phyloP scores from a whole-genome alignment of 2,113 vertebrate species.

The Argyrosomus japonicus region DNA sequence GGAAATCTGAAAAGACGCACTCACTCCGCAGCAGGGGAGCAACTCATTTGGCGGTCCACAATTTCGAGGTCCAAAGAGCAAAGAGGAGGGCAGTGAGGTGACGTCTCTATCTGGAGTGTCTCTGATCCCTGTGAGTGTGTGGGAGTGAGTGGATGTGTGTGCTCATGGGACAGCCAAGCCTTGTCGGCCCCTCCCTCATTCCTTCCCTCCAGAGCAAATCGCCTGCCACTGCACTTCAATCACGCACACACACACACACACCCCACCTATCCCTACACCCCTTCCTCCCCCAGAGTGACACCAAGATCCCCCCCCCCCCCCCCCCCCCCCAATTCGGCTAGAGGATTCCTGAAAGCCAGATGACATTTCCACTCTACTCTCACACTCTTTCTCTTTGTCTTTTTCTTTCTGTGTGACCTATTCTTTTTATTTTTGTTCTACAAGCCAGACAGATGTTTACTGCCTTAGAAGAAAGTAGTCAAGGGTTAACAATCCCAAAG shows the following conservation, averaged over 20 bases:
- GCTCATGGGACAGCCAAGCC: slow-evolving; percentile 53
- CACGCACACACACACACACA: slow-evolving; percentile 48
- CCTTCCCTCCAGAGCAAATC: slow-evolving; percentile 63
- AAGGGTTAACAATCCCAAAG: not conserved
- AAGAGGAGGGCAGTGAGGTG: slow-evolving; percentile 43
- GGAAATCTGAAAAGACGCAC: slow-evolving; percentile 4
- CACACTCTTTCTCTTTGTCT: slow-evolving; percentile 31
- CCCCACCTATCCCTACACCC: slow-evolving; percentile 37
- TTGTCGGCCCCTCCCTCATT: slow-evolving; percentile 74
- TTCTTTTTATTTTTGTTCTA: slow-evolving; percentile 7
- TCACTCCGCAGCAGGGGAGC: not conserved
- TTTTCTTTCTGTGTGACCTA: slow-evolving; percentile 12
- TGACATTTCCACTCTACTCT: slow-evolving; percentile 55
- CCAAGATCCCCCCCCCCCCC: slow-evolving; percentile 35
- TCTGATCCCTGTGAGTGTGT: slow-evolving; percentile 55
- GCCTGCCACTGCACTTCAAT: slow-evolving; percentile 65
- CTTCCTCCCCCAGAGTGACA: slow-evolving; percentile 64
- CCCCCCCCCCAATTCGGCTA: slow-evolving; percentile 31
- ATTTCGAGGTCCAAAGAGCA: slow-evolving; percentile 42
- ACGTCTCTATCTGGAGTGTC: slow-evolving; percentile 68
- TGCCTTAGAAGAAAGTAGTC: not conserved
- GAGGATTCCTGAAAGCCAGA: slow-evolving; percentile 58
- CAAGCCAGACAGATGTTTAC: slow-evolving; percentile 20
- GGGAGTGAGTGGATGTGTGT: slow-evolving; percentile 40
- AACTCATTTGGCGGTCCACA: slow-evolving; percentile 19